These are phyloP conservation scores for Intellagama lesueurii DNA, from an alignment of 2,797 vertebrate genomes.

Conservation along the genomic window DNA sequence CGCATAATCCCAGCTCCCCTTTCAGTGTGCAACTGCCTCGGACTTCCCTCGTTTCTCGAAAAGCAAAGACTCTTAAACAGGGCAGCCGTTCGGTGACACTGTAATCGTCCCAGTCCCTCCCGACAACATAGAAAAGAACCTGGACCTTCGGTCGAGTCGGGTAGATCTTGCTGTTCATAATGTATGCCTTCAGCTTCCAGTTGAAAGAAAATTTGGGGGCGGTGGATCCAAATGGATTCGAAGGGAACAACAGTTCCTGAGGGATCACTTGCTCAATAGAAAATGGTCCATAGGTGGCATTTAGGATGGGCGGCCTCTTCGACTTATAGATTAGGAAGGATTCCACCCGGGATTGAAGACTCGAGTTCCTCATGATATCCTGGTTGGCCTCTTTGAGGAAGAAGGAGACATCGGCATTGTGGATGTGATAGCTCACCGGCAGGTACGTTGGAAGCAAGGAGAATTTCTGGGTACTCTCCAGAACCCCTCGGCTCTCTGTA, in stretches of 20 bases:
- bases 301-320: slow-evolving; percentile 82
- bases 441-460: slow-evolving; percentile 88
- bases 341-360: slow-evolving; percentile 90
- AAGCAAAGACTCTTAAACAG: slow-evolving; percentile 91
- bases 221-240: slow-evolving; percentile 80
- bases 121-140: slow-evolving; percentile 89
- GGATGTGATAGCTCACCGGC: slow-evolving; percentile 89
- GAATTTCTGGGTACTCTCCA: slow-evolving; percentile 84
- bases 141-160: slow-evolving; percentile 86
- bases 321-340: slow-evolving; percentile 90
- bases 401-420: slow-evolving; percentile 86
- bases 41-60: slow-evolving; percentile 92
- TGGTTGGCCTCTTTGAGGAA: slow-evolving; percentile 94
- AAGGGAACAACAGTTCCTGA: slow-evolving; percentile 83
- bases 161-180: slow-evolving; percentile 86
- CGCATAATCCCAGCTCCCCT: slow-evolving; percentile 86
- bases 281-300: slow-evolving; percentile 88
- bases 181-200: slow-evolving; percentile 88
- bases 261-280: slow-evolving; percentile 83
- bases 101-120: slow-evolving; percentile 86
- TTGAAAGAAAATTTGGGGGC: slow-evolving; percentile 81
- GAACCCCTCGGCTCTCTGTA: slow-evolving; percentile 84
- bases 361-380: slow-evolving; percentile 96
- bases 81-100: slow-evolving; percentile 81
- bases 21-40: slow-evolving; percentile 83